Conservation (phyloP, 1,140 invertebrate species). For the Battus philenor region DNA sequence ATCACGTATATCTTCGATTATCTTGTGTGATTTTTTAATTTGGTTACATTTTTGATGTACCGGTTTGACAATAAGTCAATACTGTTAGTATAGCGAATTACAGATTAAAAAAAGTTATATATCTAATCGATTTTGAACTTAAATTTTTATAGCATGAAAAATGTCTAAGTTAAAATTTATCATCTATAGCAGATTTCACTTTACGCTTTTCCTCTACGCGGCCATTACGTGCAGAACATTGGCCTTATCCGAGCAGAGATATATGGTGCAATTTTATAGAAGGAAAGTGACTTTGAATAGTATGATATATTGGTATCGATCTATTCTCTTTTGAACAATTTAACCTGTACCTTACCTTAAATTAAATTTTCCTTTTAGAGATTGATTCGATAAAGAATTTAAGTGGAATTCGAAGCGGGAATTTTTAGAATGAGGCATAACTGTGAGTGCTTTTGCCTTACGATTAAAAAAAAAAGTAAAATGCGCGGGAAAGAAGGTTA, state of each 20-base stretch:
- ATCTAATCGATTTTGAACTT: too few species aligned
- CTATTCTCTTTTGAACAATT: conserved; percentile 22
- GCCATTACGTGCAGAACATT: conserved; percentile 5
- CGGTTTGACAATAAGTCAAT: too few species aligned
- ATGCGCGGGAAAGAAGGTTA: neutral
- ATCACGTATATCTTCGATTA: too few species aligned
- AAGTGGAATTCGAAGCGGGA: neutral
- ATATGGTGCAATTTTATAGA: conserved; percentile 34
- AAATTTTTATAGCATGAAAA: too few species aligned
- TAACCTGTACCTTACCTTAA: conserved; percentile 7
- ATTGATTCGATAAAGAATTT: conserved; percentile 5
- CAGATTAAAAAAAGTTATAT: too few species aligned
- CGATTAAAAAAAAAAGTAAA: neutral
- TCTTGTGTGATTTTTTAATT: too few species aligned
- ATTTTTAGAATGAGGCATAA: neutral
- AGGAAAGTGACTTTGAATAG: conserved; percentile 44
- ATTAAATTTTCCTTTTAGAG: conserved; percentile 9
- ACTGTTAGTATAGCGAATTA: too few species aligned
- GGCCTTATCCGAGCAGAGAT: conserved; percentile 24
- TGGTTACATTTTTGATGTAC: too few species aligned
- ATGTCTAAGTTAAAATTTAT: too few species aligned
- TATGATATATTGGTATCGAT: conserved; percentile 31
- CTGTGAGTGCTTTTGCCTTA: too few species aligned
- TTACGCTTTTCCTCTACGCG: neutral
- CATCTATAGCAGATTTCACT: too few species aligned